Base-by-base conservation (phyloP, 2,113 vertebrate genomes). In the Phaetusa simplex region DNA sequence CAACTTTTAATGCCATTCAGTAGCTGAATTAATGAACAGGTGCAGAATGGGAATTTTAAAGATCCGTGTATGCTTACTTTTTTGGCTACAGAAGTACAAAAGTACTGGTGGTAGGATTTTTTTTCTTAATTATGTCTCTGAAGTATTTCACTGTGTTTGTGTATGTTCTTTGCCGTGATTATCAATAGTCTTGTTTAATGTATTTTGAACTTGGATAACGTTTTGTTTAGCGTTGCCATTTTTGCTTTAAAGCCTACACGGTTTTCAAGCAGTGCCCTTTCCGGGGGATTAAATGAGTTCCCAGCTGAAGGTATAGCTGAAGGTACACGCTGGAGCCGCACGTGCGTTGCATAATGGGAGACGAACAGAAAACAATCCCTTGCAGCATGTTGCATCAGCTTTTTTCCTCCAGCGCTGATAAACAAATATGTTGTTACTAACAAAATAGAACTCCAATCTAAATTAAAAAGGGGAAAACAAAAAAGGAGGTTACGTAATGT, bases 301-400 rank as follows among this genome's bases (percentile, higher is more conserved):
- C 92, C 97, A 98, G 97, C 59, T 98, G 97, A 94, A 96, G 91
- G 66, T 66, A 22, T 56, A 26, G 6, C 30, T 62, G 29, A 49
- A 84, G 64, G 61, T 49, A 32, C n/a, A 78, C 16, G 34, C 38
- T 94, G 83, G 52, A 97, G 93, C 95, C 95, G 71, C 82, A 43
- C 64, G 8, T 49, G 88, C 5, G 0, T 17, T 93, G 50, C 69
- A 12, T 67, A 43, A 73, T 56, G 20, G 17, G 50, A 85, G 26
- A 65, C 7, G 56, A 82, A 20, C 38, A 93, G 79, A 97, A 97
- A 95, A 79, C 93, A 97, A 10, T 69, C 42, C 97, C 91, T 97
- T 98, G 86, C 93, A 98, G 78, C 83, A 65, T 43, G 80, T 97
- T 98, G 90, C 97, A 98, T 98, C 97, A 97, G 94, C 81, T 96